phyloP scores from a whole-genome alignment of 2,113 vertebrate species.

The Mastomys natalensis region DNA sequence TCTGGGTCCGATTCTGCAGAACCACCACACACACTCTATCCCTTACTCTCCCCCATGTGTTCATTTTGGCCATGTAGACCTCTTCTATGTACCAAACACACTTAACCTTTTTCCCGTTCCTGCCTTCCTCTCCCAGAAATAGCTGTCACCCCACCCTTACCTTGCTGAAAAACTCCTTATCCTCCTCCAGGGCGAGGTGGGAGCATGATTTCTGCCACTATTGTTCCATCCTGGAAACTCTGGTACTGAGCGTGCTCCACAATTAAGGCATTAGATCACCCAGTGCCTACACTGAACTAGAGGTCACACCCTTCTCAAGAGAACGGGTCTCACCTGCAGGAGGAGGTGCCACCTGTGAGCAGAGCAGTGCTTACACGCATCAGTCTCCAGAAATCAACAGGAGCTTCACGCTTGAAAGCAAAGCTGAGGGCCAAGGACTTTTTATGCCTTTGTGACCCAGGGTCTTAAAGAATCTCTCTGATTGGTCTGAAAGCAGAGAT shows the following conservation, averaged over 20 bases:
- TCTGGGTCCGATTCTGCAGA: background rate
- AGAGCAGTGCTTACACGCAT: background rate
- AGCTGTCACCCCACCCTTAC: conserved; percentile 8
- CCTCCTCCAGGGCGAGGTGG: conserved; percentile 21
- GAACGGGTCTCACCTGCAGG: background rate
- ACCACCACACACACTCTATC: too few relatives aligned
- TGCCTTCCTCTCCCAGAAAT: background rate
- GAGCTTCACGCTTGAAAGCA: background rate
- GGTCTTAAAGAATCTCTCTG: background rate
- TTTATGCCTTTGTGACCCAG: background rate
- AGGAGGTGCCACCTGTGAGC: too few relatives aligned
- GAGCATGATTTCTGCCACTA: background rate
- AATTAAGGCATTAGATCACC: background rate
- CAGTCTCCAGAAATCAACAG: background rate
- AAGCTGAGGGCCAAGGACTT: background rate
- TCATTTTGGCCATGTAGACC: background rate
- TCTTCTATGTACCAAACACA: background rate
- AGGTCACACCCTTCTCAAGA: background rate
- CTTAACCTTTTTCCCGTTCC: background rate
- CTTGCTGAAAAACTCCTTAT: background rate
- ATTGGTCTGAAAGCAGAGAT: background rate
- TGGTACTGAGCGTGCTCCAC: background rate
- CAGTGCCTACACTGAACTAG: background rate
- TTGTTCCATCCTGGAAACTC: background rate
- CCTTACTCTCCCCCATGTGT: too few relatives aligned